Evolutionary conservation across 2,888 invertebrate species (phyloP), one percentile per base, ranked within the genome.

Genomic region (Eristalis tenax): DNA sequence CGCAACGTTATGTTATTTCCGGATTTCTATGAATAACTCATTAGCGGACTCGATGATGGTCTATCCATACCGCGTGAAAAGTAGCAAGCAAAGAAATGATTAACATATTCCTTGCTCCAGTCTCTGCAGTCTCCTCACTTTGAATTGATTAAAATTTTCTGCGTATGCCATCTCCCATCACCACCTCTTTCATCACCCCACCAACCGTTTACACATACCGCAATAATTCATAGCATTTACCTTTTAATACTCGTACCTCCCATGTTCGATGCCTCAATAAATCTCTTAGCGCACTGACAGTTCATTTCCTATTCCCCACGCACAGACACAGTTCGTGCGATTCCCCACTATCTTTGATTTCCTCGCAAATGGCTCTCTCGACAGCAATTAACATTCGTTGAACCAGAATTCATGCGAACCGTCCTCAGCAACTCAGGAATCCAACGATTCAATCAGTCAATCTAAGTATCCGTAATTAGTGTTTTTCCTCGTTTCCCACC

Each of bases 401-500:
- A 15, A 75, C 66, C 22, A 50, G 26, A 77, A 73, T 71, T 66
- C 73, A 69, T 43, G 64, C 57, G 50, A 1, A 68, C 32, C 61
- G 57, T 66, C 56, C 61, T n/a, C 15, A 28, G 32, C 66, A 18
- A 38, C n/a, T 22, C n/a, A 26, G 35, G 23, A 35, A 61, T 73
- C 38, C 28, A 18, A 59, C n/a, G 22, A 32, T 68, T 26, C 78
- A 70, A 70, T 70, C 40, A 56, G 28, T 63, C 61, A 61, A 22
- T 32, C 61, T 43, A 69, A 76, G 61, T 76, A 66, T 57, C 50
- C 28, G 22, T 65, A 56, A 75, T 75, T 64, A 69, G 40, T 50
- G 35, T 40, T 73, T 79, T 38, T 56, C 40, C n/a, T 18, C 50
- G 50, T 56, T 56, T 70, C 32, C 59, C 43, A 61, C 43, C 59